Base-by-base conservation (phyloP, 2,797 vertebrate species). In the Oophaga sylvatica region DNA sequence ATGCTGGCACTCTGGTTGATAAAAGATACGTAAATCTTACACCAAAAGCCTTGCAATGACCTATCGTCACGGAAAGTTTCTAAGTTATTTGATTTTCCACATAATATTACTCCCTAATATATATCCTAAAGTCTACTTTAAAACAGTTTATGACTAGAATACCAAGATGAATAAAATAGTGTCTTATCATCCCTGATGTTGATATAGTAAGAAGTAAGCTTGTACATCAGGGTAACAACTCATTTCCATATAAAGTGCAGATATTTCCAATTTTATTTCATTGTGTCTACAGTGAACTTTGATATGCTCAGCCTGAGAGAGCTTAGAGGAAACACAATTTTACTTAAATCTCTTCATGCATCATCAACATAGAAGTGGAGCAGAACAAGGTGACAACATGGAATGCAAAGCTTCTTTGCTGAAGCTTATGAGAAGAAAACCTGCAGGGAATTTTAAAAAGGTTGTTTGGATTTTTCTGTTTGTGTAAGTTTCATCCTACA, bases 241-340 rank as follows among this genome's bases (percentile, higher is more conserved):
- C 20, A 88, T 84, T 88, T 84, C 81, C 87, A 88, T 80, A 73
- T 84, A 84, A 80, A 88, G 76, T 88, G 67, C 26, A 88, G 12
- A 80, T 80, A 84, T 88, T 84, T 88, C 67, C 67, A 88, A 84
- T 88, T 88, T 80, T 60, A 73, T 83, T 84, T 71, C n/a, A 59
- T 73, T 88, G 65, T 84, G 80, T 59, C 76, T 84, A 65, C 56
- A 73, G 81, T 65, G 73, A 56, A 84, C 48, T 87, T 76, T 87
- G 87, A 87, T 87, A 78, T 87, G 75, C 76, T 83, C 76, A 78
- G 71, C 41, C 62, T 80, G 65, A 83, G 76, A 88, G 60, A 84
- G 81, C 76, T 84, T 48, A 62, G 76, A 84, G 87, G 63, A 88
- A 62, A 77, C 75, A 88, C 76, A 59, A 71, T 84, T 88, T 88